Percentiles rank a stretch among this genome's conserved stretches.
phyloP scores from a whole-genome alignment of 2,113 vertebrate genomes.

The Aegithalos caudatus region DNA sequence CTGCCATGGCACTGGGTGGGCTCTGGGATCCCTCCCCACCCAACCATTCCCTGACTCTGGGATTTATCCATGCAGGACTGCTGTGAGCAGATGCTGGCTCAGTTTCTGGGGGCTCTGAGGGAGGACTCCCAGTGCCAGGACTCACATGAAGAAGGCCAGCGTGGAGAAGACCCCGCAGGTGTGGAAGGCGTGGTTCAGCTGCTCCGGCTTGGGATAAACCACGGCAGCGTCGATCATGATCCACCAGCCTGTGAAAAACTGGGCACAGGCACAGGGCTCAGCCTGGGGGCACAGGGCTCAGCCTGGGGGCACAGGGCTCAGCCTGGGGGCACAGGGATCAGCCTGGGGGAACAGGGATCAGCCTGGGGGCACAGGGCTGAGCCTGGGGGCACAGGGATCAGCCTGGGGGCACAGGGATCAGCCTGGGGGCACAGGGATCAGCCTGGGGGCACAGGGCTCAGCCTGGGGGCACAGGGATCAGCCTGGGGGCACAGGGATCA shows the following conservation, averaged over 20 bases:
- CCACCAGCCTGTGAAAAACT: slow-evolving; percentile 97
- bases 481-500: background rate
- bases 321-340: background rate
- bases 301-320: background rate
- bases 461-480: too few species aligned
- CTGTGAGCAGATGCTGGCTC: accelerated
- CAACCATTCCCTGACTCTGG: accelerated
- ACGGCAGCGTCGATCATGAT: slow-evolving; percentile 91
- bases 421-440: background rate
- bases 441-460: background rate
- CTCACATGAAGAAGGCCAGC: slow-evolving; percentile 92
- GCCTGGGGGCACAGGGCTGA: background rate
- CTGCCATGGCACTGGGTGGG: background rate
- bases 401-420: background rate
- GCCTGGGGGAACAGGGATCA: background rate
- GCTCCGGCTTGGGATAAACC: slow-evolving; percentile 75
- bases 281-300: background rate
- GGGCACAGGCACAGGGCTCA: background rate
- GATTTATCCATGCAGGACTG: accelerated
- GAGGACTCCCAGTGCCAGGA: background rate
- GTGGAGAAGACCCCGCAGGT: slow-evolving; percentile 93
- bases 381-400: background rate
- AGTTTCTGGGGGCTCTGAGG: accelerated
- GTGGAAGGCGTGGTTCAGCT: slow-evolving; percentile 90
- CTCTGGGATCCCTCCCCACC: accelerated